Base-by-base conservation (phyloP, 2,797 vertebrate genomes). In the Gymnoscopelus braueri region DNA sequence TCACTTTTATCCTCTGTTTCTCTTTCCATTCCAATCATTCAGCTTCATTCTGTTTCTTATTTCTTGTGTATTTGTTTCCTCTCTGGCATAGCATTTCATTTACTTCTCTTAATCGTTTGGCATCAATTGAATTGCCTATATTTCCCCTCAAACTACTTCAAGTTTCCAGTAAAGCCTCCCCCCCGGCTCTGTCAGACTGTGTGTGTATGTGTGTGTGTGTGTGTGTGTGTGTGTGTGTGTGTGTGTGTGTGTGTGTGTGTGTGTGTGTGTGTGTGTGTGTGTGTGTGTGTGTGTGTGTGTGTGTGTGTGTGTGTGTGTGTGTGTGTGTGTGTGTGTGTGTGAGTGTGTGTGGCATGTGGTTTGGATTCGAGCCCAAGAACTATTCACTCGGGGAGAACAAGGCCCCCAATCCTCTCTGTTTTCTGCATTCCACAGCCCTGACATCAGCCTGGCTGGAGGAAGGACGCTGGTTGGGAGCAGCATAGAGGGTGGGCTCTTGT, bases 361-460 rank as follows among this genome's bases (percentile, higher is more conserved):
- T 78, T 88, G 84, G 85, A 83, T 69, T 73, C 63, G 61, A 67
- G 71, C 80, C 85, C 79, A 50, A 48, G 58, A 67, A 71, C 86
- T 67, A 83, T 89, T 91, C 81, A 83, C 60, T 65, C 66, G 51
- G 57, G 78, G 39, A 84, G 87, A 91, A 91, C 88, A 91, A 92
- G 87, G 85, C 86, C 86, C 87, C 89, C 89, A 88, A 76, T 91
- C 81, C 88, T 84, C 57, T 84, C 79, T 91, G 88, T 92, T 92
- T 89, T 91, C 35, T 44, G 85, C 89, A 92, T 92, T 92, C 91
- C 82, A 84, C 0, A 0, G 53, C 64, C 84, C 81, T 92, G 89
- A 92, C 91, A 92, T 92, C 91, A 92, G 77, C 77, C 56, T 1
- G 60, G 65, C 66, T 77, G 79, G 79, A 89, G 91, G 89, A 91